phyloP scores from a whole-genome alignment of 2,888 invertebrate genomes.

The Ophion ellenae region DNA sequence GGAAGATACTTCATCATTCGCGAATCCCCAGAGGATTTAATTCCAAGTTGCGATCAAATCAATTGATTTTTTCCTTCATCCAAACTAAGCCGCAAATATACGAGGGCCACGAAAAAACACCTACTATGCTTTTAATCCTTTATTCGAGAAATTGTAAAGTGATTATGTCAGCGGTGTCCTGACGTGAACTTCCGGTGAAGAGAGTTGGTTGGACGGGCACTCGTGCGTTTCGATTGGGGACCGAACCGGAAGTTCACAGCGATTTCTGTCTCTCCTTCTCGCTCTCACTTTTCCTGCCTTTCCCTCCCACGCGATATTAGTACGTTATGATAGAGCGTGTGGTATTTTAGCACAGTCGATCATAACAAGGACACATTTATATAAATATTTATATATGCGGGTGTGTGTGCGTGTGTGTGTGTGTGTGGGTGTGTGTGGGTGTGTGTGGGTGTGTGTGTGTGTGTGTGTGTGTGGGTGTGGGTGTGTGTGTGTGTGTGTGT shows the following conservation, averaged over 20 bases:
- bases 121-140: not conserved
- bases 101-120: not conserved
- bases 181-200: slow-evolving; percentile 52
- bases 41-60: too few relatives aligned
- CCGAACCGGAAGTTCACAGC: slow-evolving; percentile 59
- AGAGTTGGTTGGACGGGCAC: slow-evolving; percentile 32
- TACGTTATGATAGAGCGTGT: slow-evolving; percentile 35
- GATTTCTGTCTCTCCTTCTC: slow-evolving; percentile 23
- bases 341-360: slow-evolving; percentile 52
- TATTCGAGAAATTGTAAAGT: slow-evolving; percentile 14
- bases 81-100: too few relatives aligned
- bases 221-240: slow-evolving; percentile 51
- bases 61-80: not conserved
- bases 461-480: too few relatives aligned
- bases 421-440: too few relatives aligned
- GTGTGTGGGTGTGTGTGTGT: too few relatives aligned
- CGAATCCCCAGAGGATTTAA: too few relatives aligned
- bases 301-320: slow-evolving; percentile 18
- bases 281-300: not conserved
- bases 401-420: too few relatives aligned
- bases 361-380: slow-evolving; percentile 8
- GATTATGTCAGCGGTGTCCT: slow-evolving; percentile 37
- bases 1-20: too few relatives aligned
- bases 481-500: too few relatives aligned
- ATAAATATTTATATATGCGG: too few relatives aligned